Base-by-base conservation (phyloP, 2,888 invertebrate species). In the Omphaloscelis lunosa region DNA sequence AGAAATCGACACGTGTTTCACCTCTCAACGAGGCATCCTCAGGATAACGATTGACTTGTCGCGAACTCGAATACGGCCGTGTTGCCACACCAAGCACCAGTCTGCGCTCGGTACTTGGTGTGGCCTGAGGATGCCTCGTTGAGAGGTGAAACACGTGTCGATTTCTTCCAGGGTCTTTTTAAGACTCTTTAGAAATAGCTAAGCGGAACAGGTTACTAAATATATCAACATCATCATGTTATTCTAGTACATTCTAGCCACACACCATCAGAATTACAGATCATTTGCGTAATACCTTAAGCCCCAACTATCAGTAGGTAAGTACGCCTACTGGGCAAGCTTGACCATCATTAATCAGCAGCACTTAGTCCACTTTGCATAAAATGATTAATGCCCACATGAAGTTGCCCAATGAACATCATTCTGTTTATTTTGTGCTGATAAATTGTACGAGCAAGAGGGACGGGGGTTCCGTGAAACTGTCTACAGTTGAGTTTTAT, bases 291-390 rank as follows among this genome's bases (percentile, higher is more conserved):
- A 84, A 84, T 80, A 72, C 74, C 59, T 65, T 66, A 84, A 85
- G 72, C 82, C 68, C 81, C 53, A 76, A 82, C 67, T 84, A 73
- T 85, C 72, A 48, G 67, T 29, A 39, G 68, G n/a, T n/a, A n/a
- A 4, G 53, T 68, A 41, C 77, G 62, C 39, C 11, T 80, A 82
- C 73, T 75, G 72, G 27, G 78, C 86, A 86, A 88, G 91, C 93
- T 94, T 95, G 95, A 95, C 95, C 95, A 93, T 94, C 95, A 96
- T 96, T 95, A 93, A 96, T 96, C 96, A 96, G 93, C 29, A 89
- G 93, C 94, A 95, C 96, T 96, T 96, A 95, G 91, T 90, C 87
- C 91, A 95, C 95, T 96, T 96, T 96, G 93, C 96, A 96, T 96
- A 95, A 94, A 95, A 94, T 96, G 96, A 96, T 96, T 95, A 96